Conservation (phyloP, 1,140 invertebrate genomes). For the Eueides isabella region DNA sequence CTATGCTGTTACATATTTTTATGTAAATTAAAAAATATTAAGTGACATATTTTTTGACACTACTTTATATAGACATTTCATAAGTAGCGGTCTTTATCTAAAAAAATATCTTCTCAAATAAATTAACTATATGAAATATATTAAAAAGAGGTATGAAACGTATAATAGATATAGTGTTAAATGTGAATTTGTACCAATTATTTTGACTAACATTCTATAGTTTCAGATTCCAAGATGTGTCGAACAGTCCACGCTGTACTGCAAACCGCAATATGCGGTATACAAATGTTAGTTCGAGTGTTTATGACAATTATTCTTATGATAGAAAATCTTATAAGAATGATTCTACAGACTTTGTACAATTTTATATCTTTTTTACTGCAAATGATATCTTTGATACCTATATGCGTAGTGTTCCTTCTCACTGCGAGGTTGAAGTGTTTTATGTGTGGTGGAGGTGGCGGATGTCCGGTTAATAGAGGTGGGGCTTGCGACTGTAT, state of each 20-base stretch:
- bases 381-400: conserved; percentile 68
- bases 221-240: conserved; percentile 59
- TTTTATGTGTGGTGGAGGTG: conserved; percentile 67
- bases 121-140: background rate
- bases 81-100: background rate
- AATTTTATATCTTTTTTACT: conserved; percentile 72
- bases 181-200: background rate
- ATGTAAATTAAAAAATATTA: background rate
- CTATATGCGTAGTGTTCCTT: conserved; percentile 66
- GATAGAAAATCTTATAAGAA: conserved; percentile 68
- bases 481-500: conserved; percentile 62
- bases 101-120: background rate
- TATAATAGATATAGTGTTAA: background rate
- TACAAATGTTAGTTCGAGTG: conserved; percentile 69
- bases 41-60: background rate
- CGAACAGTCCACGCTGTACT: conserved; percentile 60
- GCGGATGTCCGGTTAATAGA: conserved; percentile 54
- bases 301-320: conserved; percentile 71
- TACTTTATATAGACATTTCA: background rate
- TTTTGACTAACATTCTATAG: background rate
- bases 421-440: conserved; percentile 64
- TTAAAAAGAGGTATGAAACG: background rate
- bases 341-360: conserved; percentile 68
- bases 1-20: background rate
- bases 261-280: conserved; percentile 60